phyloP scores from a whole-genome alignment of 2,888 invertebrate genomes.

The Phortica okadai region DNA sequence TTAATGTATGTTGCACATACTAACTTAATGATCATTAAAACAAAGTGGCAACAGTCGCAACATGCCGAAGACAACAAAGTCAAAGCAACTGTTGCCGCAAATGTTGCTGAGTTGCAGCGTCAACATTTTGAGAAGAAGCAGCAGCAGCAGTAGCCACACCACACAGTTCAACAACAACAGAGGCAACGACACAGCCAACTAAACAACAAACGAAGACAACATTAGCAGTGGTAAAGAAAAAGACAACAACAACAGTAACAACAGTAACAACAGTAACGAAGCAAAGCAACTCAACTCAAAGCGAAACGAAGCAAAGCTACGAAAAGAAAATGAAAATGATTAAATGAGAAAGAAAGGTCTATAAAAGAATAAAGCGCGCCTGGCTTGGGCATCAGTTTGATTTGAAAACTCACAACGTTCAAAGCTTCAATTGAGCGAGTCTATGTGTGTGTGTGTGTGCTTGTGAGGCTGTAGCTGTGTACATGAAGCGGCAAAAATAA shows the following conservation, averaged over 20 bases:
- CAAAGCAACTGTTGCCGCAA: conserved; percentile 4
- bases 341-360: conserved; percentile 69
- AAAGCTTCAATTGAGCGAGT: conserved; percentile 48
- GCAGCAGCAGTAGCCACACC: neutral
- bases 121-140: conserved; percentile 15
- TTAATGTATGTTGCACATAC: neutral
- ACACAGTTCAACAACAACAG: conserved; percentile 31
- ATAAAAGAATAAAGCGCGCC: conserved; percentile 75
- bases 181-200: conserved; percentile 27
- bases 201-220: conserved; percentile 8
- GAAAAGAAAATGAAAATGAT: conserved; percentile 63
- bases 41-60: conserved; percentile 21
- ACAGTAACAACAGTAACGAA: conserved; percentile 40
- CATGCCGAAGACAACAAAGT: conserved; percentile 7
- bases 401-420: conserved; percentile 76
- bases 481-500: neutral
- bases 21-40: conserved; percentile 53
- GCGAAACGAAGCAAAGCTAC: conserved; percentile 37
- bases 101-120: conserved; percentile 8
- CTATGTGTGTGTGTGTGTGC: conserved; percentile 34
- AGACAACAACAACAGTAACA: conserved; percentile 37
- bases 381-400: conserved; percentile 78
- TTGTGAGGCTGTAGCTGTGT: conserved; percentile 36
- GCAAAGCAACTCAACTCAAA: conserved; percentile 34
- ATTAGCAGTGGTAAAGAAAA: conserved; percentile 21